Evolutionary conservation across 2,797 vertebrate species (phyloP).

Genomic region (Apogon hyalosoma): DNA sequence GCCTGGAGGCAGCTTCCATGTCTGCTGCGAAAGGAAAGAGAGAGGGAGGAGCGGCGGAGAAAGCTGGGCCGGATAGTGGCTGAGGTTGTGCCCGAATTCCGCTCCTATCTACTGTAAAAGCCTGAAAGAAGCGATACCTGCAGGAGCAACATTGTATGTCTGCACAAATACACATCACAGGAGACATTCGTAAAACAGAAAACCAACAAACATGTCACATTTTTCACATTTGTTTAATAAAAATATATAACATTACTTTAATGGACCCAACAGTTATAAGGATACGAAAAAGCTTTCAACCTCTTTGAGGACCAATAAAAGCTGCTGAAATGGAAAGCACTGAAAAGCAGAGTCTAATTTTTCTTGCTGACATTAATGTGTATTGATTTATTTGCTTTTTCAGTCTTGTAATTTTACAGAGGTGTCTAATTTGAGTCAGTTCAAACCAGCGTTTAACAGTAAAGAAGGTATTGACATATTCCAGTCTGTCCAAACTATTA

Average conservation of each 20-base stretch:
- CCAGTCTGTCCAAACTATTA: slow-evolving; percentile 16
- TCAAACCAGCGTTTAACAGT: slow-evolving; percentile 8
- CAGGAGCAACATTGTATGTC: neutral
- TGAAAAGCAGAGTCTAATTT: slow-evolving; percentile 5
- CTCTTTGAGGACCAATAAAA: slow-evolving; percentile 10
- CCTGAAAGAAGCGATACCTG: slow-evolving; percentile 14
- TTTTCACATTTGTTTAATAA: slow-evolving; percentile 42
- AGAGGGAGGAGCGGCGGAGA: slow-evolving; percentile 85
- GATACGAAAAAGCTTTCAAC: slow-evolving; percentile 9
- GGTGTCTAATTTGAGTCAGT: slow-evolving; percentile 24
- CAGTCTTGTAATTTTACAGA: slow-evolving; percentile 20
- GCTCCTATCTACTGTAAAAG: slow-evolving; percentile 40
- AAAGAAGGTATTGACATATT: slow-evolving; percentile 21
- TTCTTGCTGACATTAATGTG: slow-evolving; percentile 24
- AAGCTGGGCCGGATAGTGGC: slow-evolving; percentile 88
- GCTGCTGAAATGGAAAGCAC: slow-evolving; percentile 4
- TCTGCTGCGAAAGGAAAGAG: slow-evolving; percentile 82
- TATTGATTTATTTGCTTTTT: slow-evolving; percentile 18
- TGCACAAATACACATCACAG: neutral
- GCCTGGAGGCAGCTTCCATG: slow-evolving; percentile 86
- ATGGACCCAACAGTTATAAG: neutral
- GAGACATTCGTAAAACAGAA: neutral
- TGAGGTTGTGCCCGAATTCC: slow-evolving; percentile 92
- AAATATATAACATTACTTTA: slow-evolving; percentile 43
- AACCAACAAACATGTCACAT: slow-evolving; percentile 2